phyloP scores from a whole-genome alignment of 2,888 invertebrate genomes.

The Coecobrya sp. region DNA sequence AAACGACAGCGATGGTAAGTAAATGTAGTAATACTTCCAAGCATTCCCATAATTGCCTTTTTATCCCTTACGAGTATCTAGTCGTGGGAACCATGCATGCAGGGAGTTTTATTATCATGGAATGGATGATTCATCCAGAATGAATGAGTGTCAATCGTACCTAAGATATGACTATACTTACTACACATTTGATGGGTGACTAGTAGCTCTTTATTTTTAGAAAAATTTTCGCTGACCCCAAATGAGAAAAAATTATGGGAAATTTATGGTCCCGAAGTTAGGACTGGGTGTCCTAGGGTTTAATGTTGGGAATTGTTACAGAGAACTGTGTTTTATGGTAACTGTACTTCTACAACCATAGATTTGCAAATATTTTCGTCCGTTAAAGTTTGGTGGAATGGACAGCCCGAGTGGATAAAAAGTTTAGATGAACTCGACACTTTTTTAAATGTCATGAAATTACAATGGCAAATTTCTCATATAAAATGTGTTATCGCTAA shows the following conservation, averaged over 20 bases:
- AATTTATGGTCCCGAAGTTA: background rate
- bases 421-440: too few relatives aligned
- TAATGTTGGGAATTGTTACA: too few relatives aligned
- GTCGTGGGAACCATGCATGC: background rate
- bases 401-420: too few relatives aligned
- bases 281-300: background rate
- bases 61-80: background rate
- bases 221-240: conserved; percentile 51
- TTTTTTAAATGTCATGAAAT: too few relatives aligned
- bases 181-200: background rate
- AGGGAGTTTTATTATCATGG: background rate
- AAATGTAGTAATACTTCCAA: background rate
- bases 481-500: too few relatives aligned
- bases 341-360: background rate
- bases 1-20: background rate
- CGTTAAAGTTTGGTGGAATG: too few relatives aligned
- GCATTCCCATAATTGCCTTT: background rate
- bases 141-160: too few relatives aligned
- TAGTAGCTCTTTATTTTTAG: conserved; percentile 33
- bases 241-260: conserved; percentile 21
- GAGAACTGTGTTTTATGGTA: background rate
- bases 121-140: too few relatives aligned
- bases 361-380: too few relatives aligned
- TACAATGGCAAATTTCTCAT: too few relatives aligned
- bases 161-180: too few relatives aligned